Base-by-base conservation (phyloP, 2,113 vertebrate species). In the Trinectes maculatus region DNA sequence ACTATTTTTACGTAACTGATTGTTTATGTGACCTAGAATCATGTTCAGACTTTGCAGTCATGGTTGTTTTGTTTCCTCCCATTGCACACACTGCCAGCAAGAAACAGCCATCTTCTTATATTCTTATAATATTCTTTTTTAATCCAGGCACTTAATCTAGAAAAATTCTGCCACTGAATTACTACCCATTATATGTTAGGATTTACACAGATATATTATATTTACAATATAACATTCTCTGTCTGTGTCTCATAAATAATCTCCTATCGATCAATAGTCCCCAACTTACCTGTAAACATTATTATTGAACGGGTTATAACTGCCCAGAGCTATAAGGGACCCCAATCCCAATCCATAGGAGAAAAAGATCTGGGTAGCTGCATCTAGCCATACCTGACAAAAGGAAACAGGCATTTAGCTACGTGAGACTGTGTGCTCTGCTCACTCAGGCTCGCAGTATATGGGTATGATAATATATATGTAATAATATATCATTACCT, bases 351-450 rank as follows among this genome's bases (percentile, higher is more conserved):
- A 87, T 67, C 98, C 98, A 0, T 99, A 99, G 31, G 98, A 99
- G 87, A 99, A 99, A 85, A 99, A 99, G 80, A 99, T 99, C 93
- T 99, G 98, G 8, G 98, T 99, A 51, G 98, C 98, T 43, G 98
- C 98, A 82, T 99, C 98, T 80, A 99, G 91, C 98, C 98, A 99
- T 74, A 99, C 98, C 98, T 99, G 87, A 43, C 46, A 68, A 56
- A 77, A 21, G 43, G 73, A 65, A 84, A 89, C 62, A 84, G 33
- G 12, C 56, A 56, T 44, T 78, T 37, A 56, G 46, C 60, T 31
- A 26, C 6, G 0, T 76, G 63, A 49, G n/a, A 25, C 57, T 6
- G 0, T 6, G 0, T 9, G 18, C n/a, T 58, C n/a, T 64, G 56
- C 54, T 67, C 46, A 54, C 47, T 64, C 48, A 24, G 47, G 37